phyloP scores from a whole-genome alignment of 1,140 invertebrate species.

The Camponotus floridanus region DNA sequence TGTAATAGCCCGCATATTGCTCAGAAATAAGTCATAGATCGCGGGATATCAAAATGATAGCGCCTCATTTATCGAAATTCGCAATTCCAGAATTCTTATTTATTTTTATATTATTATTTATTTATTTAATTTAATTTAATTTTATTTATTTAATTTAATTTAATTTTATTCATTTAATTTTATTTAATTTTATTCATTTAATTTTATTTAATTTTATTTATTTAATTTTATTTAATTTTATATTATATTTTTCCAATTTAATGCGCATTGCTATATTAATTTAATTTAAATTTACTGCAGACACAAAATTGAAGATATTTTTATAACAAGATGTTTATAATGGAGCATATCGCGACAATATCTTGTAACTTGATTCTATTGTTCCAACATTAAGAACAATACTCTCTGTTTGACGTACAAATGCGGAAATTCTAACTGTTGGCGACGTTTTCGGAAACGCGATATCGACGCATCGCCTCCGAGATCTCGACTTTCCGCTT shows the following conservation, averaged over 20 bases:
- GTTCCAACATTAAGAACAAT: neutral
- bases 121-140: too few species aligned
- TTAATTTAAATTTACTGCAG: neutral
- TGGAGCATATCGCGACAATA: neutral
- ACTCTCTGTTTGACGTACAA: neutral
- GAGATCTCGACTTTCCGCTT: constrained; percentile 31
- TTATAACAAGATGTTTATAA: neutral
- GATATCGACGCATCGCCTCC: constrained; percentile 34
- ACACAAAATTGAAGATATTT: neutral
- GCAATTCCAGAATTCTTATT: neutral
- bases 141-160: too few species aligned
- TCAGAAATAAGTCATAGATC: neutral
- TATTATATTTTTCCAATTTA: too few species aligned
- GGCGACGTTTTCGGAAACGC: constrained; percentile 1
- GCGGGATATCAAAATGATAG: neutral
- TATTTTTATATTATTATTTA: too few species aligned
- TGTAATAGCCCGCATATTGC: constrained; percentile 6
- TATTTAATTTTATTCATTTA: too few species aligned
- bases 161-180: too few species aligned
- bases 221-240: too few species aligned
- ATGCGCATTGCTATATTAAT: neutral
- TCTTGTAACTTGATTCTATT: neutral
- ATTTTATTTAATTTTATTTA: too few species aligned
- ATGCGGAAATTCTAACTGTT: constrained; percentile 15
- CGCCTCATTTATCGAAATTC: constrained; percentile 14